These are phyloP conservation scores for Andrena trimmerana DNA, from an alignment of 2,888 invertebrate genomes.

Conservation along the genomic window DNA sequence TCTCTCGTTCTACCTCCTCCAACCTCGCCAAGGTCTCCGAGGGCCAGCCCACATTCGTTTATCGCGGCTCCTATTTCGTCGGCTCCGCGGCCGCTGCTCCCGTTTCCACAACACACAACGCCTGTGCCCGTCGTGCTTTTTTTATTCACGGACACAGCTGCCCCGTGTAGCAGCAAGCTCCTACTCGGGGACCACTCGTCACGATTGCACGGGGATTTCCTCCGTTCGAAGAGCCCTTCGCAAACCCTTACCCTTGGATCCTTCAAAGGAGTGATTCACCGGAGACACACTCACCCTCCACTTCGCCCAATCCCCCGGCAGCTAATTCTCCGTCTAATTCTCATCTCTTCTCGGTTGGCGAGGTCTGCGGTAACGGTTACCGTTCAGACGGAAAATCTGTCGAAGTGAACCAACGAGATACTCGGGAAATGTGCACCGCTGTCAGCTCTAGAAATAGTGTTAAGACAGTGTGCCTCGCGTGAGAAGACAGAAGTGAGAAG, in stretches of 20 bases:
- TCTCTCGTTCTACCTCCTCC: slow-evolving; percentile 23
- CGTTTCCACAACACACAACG: slow-evolving; percentile 47
- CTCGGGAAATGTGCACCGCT: no score
- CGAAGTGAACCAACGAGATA: no score
- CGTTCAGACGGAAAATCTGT: no score
- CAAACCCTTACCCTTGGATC: not conserved
- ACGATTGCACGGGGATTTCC: slow-evolving; percentile 6
- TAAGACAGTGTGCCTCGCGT: no score
- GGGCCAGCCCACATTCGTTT: slow-evolving; percentile 56
- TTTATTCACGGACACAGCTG: slow-evolving; percentile 66
- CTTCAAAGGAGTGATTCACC: not conserved
- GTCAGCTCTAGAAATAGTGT: no score
- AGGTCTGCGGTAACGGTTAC: no score
- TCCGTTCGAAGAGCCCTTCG: not conserved
- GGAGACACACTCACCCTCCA: no score
- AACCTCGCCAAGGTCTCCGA: slow-evolving; percentile 47
- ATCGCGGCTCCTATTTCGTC: slow-evolving; percentile 66
- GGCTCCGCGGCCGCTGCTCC: slow-evolving; percentile 41
- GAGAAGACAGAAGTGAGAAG: no score
- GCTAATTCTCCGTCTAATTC: no score
- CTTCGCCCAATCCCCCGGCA: no score
- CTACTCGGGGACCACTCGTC: not conserved
- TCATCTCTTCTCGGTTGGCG: no score
- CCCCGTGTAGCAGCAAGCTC: not conserved
- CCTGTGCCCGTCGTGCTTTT: slow-evolving; percentile 45